Conservation (phyloP, 2,888 invertebrate genomes). For the Iphiclides podalirius region DNA sequence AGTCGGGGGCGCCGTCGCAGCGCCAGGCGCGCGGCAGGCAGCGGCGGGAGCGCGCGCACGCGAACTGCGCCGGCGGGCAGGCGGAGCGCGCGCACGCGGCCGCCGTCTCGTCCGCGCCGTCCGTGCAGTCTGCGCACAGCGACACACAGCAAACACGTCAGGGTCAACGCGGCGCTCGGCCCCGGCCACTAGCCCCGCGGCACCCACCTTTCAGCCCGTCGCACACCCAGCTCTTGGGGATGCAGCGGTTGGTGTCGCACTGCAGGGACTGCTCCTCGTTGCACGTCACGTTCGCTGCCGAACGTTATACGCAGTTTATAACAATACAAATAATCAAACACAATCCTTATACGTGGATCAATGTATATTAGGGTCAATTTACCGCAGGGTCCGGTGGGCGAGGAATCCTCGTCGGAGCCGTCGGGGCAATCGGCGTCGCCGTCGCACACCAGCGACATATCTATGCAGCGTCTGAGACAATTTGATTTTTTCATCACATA, state of each 20-base stretch:
- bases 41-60: slow-evolving; percentile 84
- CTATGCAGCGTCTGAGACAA: slow-evolving; percentile 82
- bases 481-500: not conserved
- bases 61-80: slow-evolving; percentile 85
- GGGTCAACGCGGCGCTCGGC: slow-evolving; percentile 29
- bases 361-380: too few species aligned
- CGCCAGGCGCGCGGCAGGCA: slow-evolving; percentile 88
- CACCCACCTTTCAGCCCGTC: slow-evolving; percentile 75
- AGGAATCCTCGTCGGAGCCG: slow-evolving; percentile 85
- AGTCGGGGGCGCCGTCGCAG: slow-evolving; percentile 89
- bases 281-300: slow-evolving; percentile 75
- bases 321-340: not conserved
- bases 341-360: not conserved
- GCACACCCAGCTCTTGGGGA: slow-evolving; percentile 82
- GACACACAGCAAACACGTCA: slow-evolving; percentile 34
- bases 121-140: slow-evolving; percentile 80
- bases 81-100: slow-evolving; percentile 71
- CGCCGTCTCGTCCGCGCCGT: slow-evolving; percentile 85
- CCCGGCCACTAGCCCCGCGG: not conserved
- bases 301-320: too few species aligned
- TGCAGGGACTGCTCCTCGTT: slow-evolving; percentile 72
- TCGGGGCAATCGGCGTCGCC: slow-evolving; percentile 87
- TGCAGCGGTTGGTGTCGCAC: slow-evolving; percentile 84
- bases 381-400: slow-evolving; percentile 82
- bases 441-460: slow-evolving; percentile 85